A percentile compares a stretch with the other conserved stretches of the same genome.
These are phyloP conservation scores for Pachyrhynchus sulphureomaculatus DNA, from an alignment of 1,140 invertebrate genomes.

Conservation along the genomic window DNA sequence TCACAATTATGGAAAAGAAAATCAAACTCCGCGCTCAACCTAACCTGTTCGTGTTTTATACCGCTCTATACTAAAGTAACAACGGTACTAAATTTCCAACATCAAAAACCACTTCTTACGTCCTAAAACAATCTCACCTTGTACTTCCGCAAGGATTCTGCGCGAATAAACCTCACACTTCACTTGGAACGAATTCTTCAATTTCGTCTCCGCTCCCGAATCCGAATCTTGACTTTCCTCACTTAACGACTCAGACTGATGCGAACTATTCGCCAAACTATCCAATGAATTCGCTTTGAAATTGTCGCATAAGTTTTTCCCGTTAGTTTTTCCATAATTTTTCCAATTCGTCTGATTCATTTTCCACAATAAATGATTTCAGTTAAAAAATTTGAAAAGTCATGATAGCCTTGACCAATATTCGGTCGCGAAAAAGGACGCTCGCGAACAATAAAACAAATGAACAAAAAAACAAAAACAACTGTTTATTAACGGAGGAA, in stretches of 20 bases:
- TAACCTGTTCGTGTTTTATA: too few relatives aligned
- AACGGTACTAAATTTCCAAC: constrained; percentile 9
- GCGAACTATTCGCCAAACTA: constrained; percentile 64
- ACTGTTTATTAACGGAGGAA: neutral
- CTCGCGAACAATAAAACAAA: neutral
- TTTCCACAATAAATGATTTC: neutral
- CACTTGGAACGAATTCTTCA: constrained; percentile 48
- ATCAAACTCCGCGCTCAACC: too few relatives aligned
- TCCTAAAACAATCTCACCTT: constrained; percentile 14
- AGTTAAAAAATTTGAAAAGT: constrained; percentile 15
- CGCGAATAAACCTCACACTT: constrained; percentile 47
- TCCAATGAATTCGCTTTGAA: constrained; percentile 57
- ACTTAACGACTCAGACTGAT: constrained; percentile 54
- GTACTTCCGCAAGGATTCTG: constrained; percentile 42
- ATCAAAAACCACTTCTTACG: neutral
- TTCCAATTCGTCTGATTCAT: constrained; percentile 34
- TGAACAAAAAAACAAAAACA: neutral
- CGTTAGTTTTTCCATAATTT: constrained; percentile 10
- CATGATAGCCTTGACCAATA: constrained; percentile 1
- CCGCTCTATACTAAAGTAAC: too few relatives aligned
- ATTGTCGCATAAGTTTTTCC: constrained; percentile 27
- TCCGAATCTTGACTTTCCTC: constrained; percentile 59
- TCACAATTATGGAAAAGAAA: too few relatives aligned
- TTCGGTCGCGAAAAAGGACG: neutral
- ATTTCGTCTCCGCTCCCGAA: constrained; percentile 52